phyloP scores from a whole-genome alignment of 2,113 vertebrate species.

The Smithornis capensis region DNA sequence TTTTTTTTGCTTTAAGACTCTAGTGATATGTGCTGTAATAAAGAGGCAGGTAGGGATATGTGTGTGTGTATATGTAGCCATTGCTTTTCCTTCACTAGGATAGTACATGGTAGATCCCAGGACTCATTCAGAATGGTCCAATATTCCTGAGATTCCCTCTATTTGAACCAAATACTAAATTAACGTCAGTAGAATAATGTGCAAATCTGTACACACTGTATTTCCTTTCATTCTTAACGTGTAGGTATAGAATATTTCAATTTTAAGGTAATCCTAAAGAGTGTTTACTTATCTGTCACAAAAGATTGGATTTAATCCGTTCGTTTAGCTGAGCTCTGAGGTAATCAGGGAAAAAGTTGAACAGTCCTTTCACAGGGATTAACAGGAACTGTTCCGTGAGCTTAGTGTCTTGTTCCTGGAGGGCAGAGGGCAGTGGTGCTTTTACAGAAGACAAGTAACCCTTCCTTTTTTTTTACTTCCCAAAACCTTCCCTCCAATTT shows the following conservation, averaged over 20 bases:
- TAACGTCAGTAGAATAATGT: not conserved
- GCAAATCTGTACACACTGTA: not conserved
- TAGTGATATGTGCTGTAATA: accelerated
- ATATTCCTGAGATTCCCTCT: not conserved
- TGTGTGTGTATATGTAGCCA: not conserved
- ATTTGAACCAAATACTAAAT: not conserved
- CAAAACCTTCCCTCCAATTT: not conserved
- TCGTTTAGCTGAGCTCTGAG: not conserved
- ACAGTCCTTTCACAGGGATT: not conserved
- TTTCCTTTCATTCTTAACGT: not conserved
- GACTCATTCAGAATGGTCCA: not conserved
- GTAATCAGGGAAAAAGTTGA: not conserved
- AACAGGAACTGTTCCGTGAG: not conserved
- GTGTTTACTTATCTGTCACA: not conserved
- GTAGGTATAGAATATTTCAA: not conserved
- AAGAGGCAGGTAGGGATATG: not conserved
- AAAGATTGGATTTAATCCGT: not conserved
- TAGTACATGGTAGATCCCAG: not conserved
- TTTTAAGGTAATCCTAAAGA: not conserved
- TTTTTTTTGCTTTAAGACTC: not conserved
- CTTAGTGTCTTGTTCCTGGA: not conserved
- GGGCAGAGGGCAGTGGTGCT: not conserved
- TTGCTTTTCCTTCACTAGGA: not conserved
- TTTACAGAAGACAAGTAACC: not conserved
- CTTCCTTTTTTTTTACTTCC: not conserved